Evolutionary conservation across 2,113 vertebrate species (phyloP).

Genomic region (Rhea americana): DNA sequence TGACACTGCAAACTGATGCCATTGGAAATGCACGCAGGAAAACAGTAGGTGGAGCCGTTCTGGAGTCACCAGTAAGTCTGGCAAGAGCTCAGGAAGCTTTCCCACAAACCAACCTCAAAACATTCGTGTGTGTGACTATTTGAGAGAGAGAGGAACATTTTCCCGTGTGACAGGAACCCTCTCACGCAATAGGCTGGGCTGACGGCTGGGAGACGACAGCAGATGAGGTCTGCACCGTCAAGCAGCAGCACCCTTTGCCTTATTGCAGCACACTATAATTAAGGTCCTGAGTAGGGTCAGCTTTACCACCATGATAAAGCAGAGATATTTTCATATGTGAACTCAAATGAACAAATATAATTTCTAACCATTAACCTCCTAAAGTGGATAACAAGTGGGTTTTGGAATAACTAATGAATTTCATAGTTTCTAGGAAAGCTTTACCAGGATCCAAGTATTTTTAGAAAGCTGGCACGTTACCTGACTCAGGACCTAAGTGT

Average conservation of each 20-base stretch:
- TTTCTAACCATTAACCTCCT: constrained; percentile 27
- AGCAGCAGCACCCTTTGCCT: constrained; percentile 2
- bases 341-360: constrained; percentile 10
- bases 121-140: background rate
- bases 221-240: background rate
- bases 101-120: background rate
- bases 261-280: background rate
- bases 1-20: background rate
- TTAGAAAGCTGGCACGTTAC: background rate
- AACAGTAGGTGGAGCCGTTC: background rate
- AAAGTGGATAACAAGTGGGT: background rate
- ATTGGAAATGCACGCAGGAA: background rate
- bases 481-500: background rate
- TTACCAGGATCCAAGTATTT: background rate
- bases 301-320: background rate
- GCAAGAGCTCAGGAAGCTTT: background rate
- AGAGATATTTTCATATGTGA: background rate
- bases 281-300: background rate
- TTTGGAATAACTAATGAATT: background rate
- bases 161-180: background rate
- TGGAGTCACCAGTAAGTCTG: background rate
- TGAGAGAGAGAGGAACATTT: background rate
- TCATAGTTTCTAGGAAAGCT: constrained; percentile 15
- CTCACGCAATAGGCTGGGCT: background rate
- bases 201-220: background rate